Conservation (phyloP, 2,797 vertebrate genomes). For the Graptemys geographica region DNA sequence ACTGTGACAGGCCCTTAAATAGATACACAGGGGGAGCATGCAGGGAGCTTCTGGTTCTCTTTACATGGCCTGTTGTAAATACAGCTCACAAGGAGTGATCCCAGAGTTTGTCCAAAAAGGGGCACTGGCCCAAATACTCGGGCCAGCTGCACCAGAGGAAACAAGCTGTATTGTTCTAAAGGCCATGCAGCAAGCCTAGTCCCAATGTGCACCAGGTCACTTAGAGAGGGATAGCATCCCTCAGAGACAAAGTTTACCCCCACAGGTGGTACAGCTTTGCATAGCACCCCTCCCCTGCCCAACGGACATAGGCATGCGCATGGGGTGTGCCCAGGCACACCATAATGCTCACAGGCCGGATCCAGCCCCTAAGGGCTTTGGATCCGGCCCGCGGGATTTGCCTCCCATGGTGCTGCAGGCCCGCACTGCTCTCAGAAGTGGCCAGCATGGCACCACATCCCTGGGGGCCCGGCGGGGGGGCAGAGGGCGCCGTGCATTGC, state of each 20-base stretch:
- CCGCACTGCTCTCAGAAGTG: too few species aligned
- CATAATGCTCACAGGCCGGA: too few species aligned
- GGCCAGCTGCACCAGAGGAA: not conserved
- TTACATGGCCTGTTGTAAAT: not conserved
- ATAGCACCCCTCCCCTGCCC: not conserved
- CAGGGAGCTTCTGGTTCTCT: not conserved
- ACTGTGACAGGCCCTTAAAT: not conserved
- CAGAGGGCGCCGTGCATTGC: too few species aligned
- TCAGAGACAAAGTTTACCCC: not conserved
- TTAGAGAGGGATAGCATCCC: not conserved
- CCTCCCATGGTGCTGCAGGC: too few species aligned
- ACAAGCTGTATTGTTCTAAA: not conserved
- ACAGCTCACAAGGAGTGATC: not conserved
- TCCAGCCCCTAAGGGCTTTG: too few species aligned
- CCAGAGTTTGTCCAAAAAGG: not conserved
- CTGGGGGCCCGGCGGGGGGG: too few species aligned
- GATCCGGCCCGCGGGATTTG: too few species aligned
- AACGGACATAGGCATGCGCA: too few species aligned
- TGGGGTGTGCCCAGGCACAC: too few species aligned
- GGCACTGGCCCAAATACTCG: not conserved
- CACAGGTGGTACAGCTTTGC: not conserved
- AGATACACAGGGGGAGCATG: not conserved
- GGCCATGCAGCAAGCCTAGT: not conserved
- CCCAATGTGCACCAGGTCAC: not conserved
- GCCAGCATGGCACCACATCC: too few species aligned